Evolutionary conservation across 2,113 vertebrate species (phyloP).

Genomic region (Coregonus clupeaformis): DNA sequence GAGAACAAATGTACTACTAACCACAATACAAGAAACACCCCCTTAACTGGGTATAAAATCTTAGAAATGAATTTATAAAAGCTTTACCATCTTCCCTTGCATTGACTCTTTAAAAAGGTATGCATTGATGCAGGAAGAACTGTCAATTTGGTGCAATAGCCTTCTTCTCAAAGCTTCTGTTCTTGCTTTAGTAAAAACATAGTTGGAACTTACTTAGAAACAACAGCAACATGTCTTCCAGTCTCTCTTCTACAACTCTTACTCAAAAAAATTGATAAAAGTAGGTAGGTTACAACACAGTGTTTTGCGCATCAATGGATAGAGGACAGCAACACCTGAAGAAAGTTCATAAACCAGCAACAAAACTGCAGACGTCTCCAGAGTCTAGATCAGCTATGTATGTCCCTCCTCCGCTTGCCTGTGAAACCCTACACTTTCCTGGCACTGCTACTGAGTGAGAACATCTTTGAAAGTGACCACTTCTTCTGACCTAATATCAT

Average conservation of each 20-base stretch:
- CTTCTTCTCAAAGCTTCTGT: too few relatives aligned
- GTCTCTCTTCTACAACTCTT: slow-evolving; percentile 5
- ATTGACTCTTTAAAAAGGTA: too few relatives aligned
- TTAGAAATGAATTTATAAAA: too few relatives aligned
- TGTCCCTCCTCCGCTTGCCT: slow-evolving; percentile 49
- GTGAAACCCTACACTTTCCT: slow-evolving; percentile 47
- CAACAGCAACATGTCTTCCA: slow-evolving; percentile 40
- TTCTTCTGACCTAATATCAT: too few relatives aligned
- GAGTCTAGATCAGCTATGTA: not conserved
- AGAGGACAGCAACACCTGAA: slow-evolving; percentile 13
- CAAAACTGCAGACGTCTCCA: not conserved
- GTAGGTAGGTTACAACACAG: slow-evolving; percentile 6
- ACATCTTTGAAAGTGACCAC: not conserved
- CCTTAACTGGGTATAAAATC: too few relatives aligned
- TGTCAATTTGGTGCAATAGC: too few relatives aligned
- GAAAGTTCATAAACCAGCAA: not conserved
- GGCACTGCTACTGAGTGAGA: not conserved
- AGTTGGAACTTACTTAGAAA: slow-evolving; percentile 64
- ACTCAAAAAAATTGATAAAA: not conserved
- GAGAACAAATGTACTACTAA: too few relatives aligned
- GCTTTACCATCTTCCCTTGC: too few relatives aligned
- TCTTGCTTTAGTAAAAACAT: not conserved
- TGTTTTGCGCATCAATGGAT: slow-evolving; percentile 24
- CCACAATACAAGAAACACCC: too few relatives aligned
- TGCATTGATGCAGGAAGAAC: too few relatives aligned